Base-by-base conservation (phyloP, 2,113 vertebrate genomes). In the Poeciliopsis retropinna region DNA sequence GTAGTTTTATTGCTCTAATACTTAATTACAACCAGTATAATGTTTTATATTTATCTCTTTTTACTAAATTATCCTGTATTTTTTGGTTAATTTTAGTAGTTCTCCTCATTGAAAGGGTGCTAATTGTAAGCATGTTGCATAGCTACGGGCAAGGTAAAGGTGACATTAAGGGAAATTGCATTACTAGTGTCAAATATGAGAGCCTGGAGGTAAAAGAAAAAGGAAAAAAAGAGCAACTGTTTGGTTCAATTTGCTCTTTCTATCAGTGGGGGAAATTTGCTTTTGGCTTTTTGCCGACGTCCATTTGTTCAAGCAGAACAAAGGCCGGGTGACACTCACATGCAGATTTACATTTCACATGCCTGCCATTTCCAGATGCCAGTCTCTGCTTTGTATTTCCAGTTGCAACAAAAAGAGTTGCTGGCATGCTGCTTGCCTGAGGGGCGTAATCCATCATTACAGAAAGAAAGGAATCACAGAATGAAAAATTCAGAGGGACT, bases 381-480 rank as follows among this genome's bases (percentile, higher is more conserved):
- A 78, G 75, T 86, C 83, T 81, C 80, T 79, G 74, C 64, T 70
- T 85, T 91, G 86, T 89, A 71, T 84, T 90, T 83, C 82, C 76
- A 68, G 76, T 67, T 75, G 81, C 70, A 76, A 79, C 80, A 83
- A 84, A 76, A 76, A 81, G 82, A 81, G 86, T 81, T 76, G 82
- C 80, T 86, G 89, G 78, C 88, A 83, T 27, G 71, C 70, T 3
- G 76, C 68, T 75, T 13, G 88, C 88, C 84, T 64, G 84, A 84
- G 87, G 87, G 89, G 80, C 64, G 77, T 84, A 84, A 92, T 91
- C 81, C 84, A 85, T 91, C 87, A 89, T 79, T 67, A 63, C 70
- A 57, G 37, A 75, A 75, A 80, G 80, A 87, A 83, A 89, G 57
- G 76, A 84, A 82, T 83, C 73, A 51, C 70, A 69, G 61, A 62